Evolutionary conservation across 2,113 vertebrate genomes (phyloP), one percentile per base, ranked within the genome.

Genomic region (Vombatus ursinus): DNA sequence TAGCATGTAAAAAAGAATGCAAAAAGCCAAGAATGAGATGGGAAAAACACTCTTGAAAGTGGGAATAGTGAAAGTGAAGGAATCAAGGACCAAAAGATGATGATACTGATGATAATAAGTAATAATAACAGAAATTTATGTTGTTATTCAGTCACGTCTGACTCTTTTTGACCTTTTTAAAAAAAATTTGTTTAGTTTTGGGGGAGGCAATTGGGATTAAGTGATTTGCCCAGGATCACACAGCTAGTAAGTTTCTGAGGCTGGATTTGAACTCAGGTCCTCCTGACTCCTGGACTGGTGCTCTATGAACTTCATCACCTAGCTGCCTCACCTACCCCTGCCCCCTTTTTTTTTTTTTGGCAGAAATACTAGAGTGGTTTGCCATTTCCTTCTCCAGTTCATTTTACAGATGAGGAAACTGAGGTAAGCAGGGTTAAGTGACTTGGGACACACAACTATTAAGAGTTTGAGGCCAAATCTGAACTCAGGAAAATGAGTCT

Each of bases 1-100:
- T 96, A 11, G 52, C 91, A 91, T 16, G 95, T 90, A 50, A 94
- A 95, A 92, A 23, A 90, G n/a, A 90, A 96, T 51, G 37, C 47
- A 44, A 24, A 8, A 92, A 93, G 89, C 19, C 48, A 91, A 84
- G 57, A 54, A 49, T 10, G 50, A 57, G 54, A 89, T 57, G 50
- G 49, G 9, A 28, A 91, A 49, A 96, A n/a, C 37, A 77, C 14
- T n/a, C 31, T 68, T 48, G 37, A 61, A 16, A 50, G 11, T 14
- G 57, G 77, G 90, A 84, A 92, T 37, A 94, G 47, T 94, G 2
- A 89, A 96, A 52, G 19, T 31, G 54, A 23, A 93, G n/a, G 95
- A 22, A 6, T 10, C 52, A 91, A 84, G 92, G 77, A 37, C 2
- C 89, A 92, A 90, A 47, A 96, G 89, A 54, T 54, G 51, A 96